Base-by-base conservation (phyloP, 2,888 invertebrate species). In the Didymodactylos carnosus region DNA sequence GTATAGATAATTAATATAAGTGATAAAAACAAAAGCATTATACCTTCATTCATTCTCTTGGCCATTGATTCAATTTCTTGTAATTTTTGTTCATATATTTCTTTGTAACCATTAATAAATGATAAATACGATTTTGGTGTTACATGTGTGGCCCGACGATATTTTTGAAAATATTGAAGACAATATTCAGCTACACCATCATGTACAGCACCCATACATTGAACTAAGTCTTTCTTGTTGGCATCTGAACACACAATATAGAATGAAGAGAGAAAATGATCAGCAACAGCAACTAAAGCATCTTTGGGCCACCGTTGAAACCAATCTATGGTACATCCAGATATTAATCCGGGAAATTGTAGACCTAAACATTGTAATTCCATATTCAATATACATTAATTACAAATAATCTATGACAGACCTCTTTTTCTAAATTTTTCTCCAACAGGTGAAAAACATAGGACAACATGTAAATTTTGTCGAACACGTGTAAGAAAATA, bases 281-380 rank as follows among this genome's bases (percentile, higher is more conserved):
- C 84, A 0, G 91, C 89, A 0, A 93, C 92, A 78, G 90, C 91
- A 75, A 89, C 87, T 16, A 93, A 84, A 0, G 92, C 93, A 81
- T 89, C 90, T 80, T 86, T 87, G 0, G 93, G 92, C 92, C 92
- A 93, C 77, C 88, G 88, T 78, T 88, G 89, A 84, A 92, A 92
- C 92, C 92, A 93, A 81, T 92, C 91, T 84, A 92, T 90, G 0
- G 89, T 91, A 78, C 91, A 92, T 0, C 92, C 92, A 19, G 92
- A 92, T 80, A 92, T 92, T 16, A 93, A 85, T 8, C 91, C 92
- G 0, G 93, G 92, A 81, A 93, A 93, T 83, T 92, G 92, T 70
- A 93, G 80, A 0, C 92, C 88, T 76, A 92, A 86, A 73, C 88
- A 89, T 75, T 92, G 87, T 83, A 49, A 6, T n/a, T 49, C 3